These are phyloP conservation scores for Lophius piscatorius DNA, from an alignment of 2,113 vertebrate genomes.

Conservation along the genomic window DNA sequence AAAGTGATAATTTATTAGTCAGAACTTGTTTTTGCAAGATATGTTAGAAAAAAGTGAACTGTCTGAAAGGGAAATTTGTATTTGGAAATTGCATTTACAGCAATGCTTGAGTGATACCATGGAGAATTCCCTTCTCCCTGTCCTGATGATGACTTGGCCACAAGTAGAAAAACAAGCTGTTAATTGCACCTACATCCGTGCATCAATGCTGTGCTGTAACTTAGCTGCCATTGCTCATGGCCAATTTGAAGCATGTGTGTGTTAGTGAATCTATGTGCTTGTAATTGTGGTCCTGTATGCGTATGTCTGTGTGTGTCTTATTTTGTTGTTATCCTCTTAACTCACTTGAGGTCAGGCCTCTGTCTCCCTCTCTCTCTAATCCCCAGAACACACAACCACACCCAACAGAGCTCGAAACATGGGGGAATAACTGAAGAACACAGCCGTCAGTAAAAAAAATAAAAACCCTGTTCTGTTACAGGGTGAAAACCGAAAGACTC, in stretches of 20 bases:
- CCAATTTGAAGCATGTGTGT: slow-evolving; percentile 32
- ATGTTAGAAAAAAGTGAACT: not conserved
- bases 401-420: slow-evolving; percentile 41
- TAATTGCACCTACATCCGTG: slow-evolving; percentile 17
- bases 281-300: slow-evolving; percentile 38
- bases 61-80: too few species aligned
- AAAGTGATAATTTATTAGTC: not conserved
- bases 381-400: slow-evolving; percentile 63
- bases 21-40: slow-evolving; percentile 1
- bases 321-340: slow-evolving; percentile 66
- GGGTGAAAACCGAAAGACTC: slow-evolving; percentile 57
- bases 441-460: slow-evolving; percentile 44
- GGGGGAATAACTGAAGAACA: slow-evolving; percentile 56
- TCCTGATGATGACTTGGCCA: slow-evolving; percentile 8
- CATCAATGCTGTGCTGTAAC: slow-evolving; percentile 27
- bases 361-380: slow-evolving; percentile 54
- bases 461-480: slow-evolving; percentile 57
- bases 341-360: slow-evolving; percentile 58
- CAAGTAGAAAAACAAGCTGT: slow-evolving; percentile 5
- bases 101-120: slow-evolving; percentile 3
- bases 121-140: not conserved
- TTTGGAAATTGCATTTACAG: slow-evolving; percentile 3
- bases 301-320: slow-evolving; percentile 12
- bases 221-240: slow-evolving; percentile 35
- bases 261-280: slow-evolving; percentile 18